Evolutionary conservation across 2,113 vertebrate genomes (phyloP), one percentile per base, ranked within the genome.

Genomic region (Tychaedon coryphoeus): DNA sequence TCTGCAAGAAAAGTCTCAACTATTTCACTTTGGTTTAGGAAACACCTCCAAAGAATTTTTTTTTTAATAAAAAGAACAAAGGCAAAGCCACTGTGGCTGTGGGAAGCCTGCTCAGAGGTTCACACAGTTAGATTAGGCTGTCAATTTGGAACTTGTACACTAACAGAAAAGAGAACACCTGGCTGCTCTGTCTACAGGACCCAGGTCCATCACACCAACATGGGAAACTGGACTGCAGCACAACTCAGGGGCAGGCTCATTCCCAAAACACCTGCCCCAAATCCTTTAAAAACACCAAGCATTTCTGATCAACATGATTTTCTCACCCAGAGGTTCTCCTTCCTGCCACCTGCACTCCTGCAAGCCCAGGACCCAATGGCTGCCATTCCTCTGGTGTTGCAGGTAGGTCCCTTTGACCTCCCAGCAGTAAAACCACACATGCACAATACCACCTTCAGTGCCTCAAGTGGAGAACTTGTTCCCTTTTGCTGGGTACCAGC

Each of bases 291-390:
- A 43, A 38, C 9, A 40, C 8, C 12, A 14, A 22, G 12, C 2
- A 0, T 10, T 56, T 10, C 70, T 67, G 40, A 33, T 15, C 34
- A 38, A 5, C 0, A 1, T 0, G 1, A 5, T 28, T 89, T 73
- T 47, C 64, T 19, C 15, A 12, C 19, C 26, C 51, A 33, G 25
- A 6, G 8, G 12, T 8, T 77, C 47, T 51, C 51, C 28, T 19
- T 86, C 42, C 58, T 34, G 57, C 36, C 50, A 28, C 50, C 40
- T 56, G 22, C 58, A 42, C 45, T 9, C 34, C 72, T 42, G 43
- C 0, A 1, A 64, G 38, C 20, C 56, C 70, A 57, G 45, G 17
- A 9, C 23, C 19, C 12, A 0, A 0, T 0, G 2, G 36, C 5
- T 66, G 51, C 26, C 9, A 4, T 14, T n/a, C 23, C 22, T 36